Base-by-base conservation (phyloP, 2,113 vertebrate species). In the Dicaeum eximium region DNA sequence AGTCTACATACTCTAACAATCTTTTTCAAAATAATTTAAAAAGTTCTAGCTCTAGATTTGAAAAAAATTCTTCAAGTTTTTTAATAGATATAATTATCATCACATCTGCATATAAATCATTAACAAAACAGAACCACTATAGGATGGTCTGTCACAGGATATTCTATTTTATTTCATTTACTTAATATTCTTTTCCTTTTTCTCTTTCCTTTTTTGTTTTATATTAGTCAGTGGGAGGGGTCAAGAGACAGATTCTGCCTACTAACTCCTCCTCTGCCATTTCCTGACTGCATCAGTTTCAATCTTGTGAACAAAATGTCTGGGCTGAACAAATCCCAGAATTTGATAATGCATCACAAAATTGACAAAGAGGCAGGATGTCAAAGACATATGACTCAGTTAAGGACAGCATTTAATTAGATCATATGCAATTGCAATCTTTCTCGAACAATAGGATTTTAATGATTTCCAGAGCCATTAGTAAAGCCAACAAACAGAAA, bases 171-270 rank as follows among this genome's bases (percentile, higher is more conserved):
- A 22, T 65, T 44, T 48, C 48, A 21, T 54, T 48, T 47, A 50
- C 35, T 79, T 12, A 38, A 14, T 1, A 0, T 45, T 75, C 6
- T 2, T 44, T 73, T 53, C 6, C 6, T n/a, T 57, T 57, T 24
- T 17, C 16, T 75, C 20, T 35, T 70, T 65, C 7, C 8, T 4
- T 4, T 48, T 45, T 65, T n/a, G 10, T 30, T 56, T 78, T 73
- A 1, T 58, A 23, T 40, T 27, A 67, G 2, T 17, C 6, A 10
- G 2, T 35, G 12, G 11, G 5, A 15, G 10, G 11, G 2, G 2
- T 9, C 48, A 64, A 33, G 10, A 33, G 11, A 25, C 2, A 0
- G 4, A 1, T 35, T 47, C 2, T 27, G 4, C 40, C 8, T 62
- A 4, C 13, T 45, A 35, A 48, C 13, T 50, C 62, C 9, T 70